These are phyloP conservation scores for Pelecanus crispus DNA, from an alignment of 2,113 vertebrate genomes.

Conservation along the genomic window DNA sequence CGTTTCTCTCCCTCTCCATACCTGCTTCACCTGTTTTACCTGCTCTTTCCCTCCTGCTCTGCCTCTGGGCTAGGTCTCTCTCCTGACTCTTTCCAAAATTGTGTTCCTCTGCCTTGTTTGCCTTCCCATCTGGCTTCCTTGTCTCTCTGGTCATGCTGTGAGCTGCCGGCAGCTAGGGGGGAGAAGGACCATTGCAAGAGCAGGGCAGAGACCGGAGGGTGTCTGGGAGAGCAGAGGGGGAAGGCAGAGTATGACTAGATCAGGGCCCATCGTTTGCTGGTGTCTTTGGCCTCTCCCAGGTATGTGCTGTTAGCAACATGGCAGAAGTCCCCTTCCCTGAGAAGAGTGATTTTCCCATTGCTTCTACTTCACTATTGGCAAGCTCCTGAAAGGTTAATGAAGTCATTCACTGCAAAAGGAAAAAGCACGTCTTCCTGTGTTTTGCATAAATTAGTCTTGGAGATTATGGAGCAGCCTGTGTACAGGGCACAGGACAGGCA, in stretches of 20 bases:
- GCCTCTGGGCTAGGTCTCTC: slow-evolving; percentile 27
- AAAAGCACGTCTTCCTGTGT: slow-evolving; percentile 48
- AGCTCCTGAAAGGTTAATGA: slow-evolving; percentile 55
- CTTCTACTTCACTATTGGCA: background rate
- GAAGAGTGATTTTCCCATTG: background rate
- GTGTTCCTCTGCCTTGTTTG: background rate
- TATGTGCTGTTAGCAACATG: background rate
- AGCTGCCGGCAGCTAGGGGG: background rate
- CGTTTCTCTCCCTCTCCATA: background rate
- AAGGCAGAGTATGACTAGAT: background rate
- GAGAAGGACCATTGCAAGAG: background rate
- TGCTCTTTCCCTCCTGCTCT: background rate
- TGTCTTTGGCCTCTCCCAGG: background rate
- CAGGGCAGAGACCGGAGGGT: background rate
- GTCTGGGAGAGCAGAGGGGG: background rate
- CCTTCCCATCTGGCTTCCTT: slow-evolving; percentile 8
- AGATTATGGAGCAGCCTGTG: background rate
- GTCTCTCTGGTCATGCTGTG: background rate
- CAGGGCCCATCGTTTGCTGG: background rate
- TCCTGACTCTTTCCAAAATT: background rate
- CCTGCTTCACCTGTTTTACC: slow-evolving; percentile 46
- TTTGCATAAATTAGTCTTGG: slow-evolving; percentile 55
- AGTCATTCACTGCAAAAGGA: slow-evolving; percentile 51
- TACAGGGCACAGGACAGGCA: background rate
- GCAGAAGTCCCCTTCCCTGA: background rate